Conservation (phyloP, 2,113 vertebrate species). For the Globicephala melas region DNA sequence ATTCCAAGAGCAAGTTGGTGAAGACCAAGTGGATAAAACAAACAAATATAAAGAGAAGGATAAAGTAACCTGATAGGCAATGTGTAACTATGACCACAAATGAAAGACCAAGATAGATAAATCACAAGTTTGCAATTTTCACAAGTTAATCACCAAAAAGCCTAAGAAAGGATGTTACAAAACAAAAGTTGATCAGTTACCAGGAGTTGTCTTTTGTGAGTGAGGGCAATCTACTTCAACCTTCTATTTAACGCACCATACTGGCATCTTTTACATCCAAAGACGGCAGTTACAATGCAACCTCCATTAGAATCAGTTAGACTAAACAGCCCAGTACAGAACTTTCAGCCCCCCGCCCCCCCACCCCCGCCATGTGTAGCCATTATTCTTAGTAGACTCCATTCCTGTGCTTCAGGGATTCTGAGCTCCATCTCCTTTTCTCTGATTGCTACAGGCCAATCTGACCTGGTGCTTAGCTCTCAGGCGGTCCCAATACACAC, state of each 20-base stretch:
- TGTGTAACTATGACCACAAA: background rate
- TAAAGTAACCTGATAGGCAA: background rate
- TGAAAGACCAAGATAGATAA: background rate
- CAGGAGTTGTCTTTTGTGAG: background rate
- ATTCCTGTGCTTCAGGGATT: background rate
- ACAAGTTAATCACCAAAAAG: background rate
- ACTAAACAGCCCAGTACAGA: background rate
- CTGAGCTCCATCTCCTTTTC: background rate
- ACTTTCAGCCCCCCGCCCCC: background rate
- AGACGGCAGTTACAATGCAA: background rate
- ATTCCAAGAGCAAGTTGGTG: background rate
- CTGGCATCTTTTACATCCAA: background rate
- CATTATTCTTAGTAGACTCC: background rate
- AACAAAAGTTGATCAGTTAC: background rate
- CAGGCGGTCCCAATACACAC: background rate
- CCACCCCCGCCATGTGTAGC: background rate
- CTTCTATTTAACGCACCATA: background rate
- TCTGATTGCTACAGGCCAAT: background rate
- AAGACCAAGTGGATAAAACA: background rate
- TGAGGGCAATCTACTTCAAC: background rate
- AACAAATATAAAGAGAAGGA: background rate
- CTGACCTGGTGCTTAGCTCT: background rate
- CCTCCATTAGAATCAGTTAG: too few relatives aligned
- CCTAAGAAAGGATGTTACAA: background rate
- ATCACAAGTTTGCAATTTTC: background rate